Evolutionary conservation across 2,113 vertebrate genomes (phyloP).

Genomic region (Camelus dromedarius): DNA sequence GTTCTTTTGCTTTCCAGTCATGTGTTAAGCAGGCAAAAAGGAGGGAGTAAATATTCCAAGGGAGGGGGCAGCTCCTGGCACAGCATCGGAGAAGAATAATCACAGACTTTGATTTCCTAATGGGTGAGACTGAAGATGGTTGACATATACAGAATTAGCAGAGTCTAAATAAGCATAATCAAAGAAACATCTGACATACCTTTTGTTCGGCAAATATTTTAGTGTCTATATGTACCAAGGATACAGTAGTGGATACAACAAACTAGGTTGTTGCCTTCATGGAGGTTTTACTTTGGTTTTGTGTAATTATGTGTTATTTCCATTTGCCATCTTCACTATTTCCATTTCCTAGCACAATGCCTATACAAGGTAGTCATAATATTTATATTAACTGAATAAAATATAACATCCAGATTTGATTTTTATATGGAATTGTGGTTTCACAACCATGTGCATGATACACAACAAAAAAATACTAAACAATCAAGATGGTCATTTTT

Average conservation of each 20-base stretch:
- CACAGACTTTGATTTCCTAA: background rate
- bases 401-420: background rate
- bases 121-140: background rate
- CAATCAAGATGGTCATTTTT: background rate
- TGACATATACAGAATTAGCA: background rate
- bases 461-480: background rate
- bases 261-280: background rate
- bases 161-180: background rate
- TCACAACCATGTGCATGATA: background rate
- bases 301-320: background rate
- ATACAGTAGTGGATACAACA: background rate
- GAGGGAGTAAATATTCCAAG: background rate
- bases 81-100: background rate
- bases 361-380: background rate
- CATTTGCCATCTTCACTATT: background rate
- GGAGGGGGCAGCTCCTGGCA: background rate
- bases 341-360: background rate
- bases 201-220: background rate
- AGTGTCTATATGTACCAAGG: fast-evolving
- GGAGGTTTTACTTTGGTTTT: background rate
- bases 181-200: background rate
- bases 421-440: background rate
- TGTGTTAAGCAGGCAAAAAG: background rate
- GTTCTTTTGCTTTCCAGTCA: background rate
- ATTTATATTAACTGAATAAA: slow-evolving; percentile 23